Base-by-base conservation (phyloP, 1,140 invertebrate species). In the Aphaenogaster ashmeadi region DNA sequence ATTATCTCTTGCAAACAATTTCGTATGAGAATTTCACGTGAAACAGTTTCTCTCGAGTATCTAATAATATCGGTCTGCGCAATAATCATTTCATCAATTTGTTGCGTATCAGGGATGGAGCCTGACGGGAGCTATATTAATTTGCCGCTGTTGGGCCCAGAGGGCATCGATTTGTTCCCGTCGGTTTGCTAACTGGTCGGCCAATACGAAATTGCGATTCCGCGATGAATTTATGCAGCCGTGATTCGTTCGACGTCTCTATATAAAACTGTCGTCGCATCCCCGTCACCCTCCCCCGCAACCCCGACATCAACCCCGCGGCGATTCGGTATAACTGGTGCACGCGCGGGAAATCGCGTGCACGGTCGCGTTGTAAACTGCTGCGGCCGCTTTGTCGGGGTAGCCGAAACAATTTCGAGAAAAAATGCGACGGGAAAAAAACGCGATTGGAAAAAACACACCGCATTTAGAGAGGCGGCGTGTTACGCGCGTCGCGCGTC, bases 51-150 rank as follows among this genome's bases (percentile, higher is more conserved):
- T 36, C 71, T 41, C 80, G 56, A 6, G 47, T 83, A 87, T 79
- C 81, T 90, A 90, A 90, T 89, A 91, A 91, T 87, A 87, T 78
- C 83, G n/a, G 85, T 54, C 54, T 36, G 66, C 69, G 67, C 83
- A 89, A 91, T 91, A 91, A 91, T 90, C 78, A 89, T 91, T 91
- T 87, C 90, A 89, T 91, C 79, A 91, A 91, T 91, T 91, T 91
- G 90, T 91, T 88, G 89, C 87, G 87, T 83, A 89, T 86, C 89
- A 91, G 91, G 87, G 89, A 89, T 80, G 62, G 87, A 91, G 83
- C 78, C 79, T 89, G 90, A 91, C 89, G 84, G 87, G 87, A 77
- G 67, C 47, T 91, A 88, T 90, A 89, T 91, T 91, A 91, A 91
- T 91, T 91, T 87, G 79, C 87, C 87, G 77, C 79, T 81, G 80